Evolutionary conservation across 1,140 invertebrate species (phyloP).

Genomic region (Drosophila orosa): DNA sequence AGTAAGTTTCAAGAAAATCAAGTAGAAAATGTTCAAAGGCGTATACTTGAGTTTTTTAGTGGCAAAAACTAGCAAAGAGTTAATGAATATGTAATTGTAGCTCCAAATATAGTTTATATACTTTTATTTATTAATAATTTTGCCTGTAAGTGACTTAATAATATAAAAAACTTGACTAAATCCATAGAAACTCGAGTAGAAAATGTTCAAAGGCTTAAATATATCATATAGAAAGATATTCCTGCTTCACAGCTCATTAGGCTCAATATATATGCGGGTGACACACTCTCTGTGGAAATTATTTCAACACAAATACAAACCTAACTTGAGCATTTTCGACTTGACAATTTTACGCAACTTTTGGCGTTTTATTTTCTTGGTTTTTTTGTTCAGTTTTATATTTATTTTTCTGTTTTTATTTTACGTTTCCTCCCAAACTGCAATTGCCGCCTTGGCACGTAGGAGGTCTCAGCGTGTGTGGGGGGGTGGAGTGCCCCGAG

Average conservation of each 20-base stretch:
- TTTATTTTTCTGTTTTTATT: slow-evolving; percentile 15
- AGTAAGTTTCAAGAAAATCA: neutral
- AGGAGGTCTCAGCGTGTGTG: slow-evolving; percentile 35
- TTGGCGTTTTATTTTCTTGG: slow-evolving; percentile 21
- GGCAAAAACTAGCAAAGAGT: neutral
- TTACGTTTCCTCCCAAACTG: slow-evolving; percentile 28
- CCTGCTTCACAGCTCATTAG: slow-evolving; percentile 1
- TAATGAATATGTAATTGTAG: neutral
- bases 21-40: too few relatives aligned
- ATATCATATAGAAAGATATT: neutral
- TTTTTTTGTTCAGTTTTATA: slow-evolving; percentile 4
- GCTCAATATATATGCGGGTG: slow-evolving; percentile 16
- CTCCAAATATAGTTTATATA: neutral
- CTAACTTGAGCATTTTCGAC: slow-evolving; percentile 33
- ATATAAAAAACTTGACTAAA: neutral
- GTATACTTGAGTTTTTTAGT: slow-evolving; percentile 8
- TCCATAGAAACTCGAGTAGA: neutral
- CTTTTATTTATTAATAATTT: neutral
- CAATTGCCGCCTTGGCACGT: slow-evolving; percentile 68
- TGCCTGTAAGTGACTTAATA: too few relatives aligned
- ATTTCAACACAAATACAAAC: slow-evolving; percentile 5
- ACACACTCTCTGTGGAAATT: slow-evolving; percentile 22
- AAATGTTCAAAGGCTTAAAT: neutral
- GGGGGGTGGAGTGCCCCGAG: neutral
- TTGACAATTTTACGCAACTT: slow-evolving; percentile 59